Evolutionary conservation across 1,140 invertebrate species (phyloP).

Genomic region (Grapholita molesta): DNA sequence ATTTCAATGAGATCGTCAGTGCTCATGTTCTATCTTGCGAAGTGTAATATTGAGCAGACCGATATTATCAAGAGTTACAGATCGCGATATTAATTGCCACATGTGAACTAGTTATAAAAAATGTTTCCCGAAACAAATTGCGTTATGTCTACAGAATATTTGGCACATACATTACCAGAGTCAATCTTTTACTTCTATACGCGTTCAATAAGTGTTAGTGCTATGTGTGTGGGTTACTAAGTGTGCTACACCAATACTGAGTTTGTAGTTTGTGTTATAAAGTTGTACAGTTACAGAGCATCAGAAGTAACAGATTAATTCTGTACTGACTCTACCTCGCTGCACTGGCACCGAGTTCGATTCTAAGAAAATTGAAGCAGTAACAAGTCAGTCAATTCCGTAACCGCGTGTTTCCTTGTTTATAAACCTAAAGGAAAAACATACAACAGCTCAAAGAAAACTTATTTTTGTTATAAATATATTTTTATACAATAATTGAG

Average conservation of each 20-base stretch:
- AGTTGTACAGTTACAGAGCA: neutral
- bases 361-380: constrained; percentile 50
- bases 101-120: neutral
- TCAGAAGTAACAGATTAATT: constrained; percentile 33
- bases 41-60: neutral
- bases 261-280: constrained; percentile 1
- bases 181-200: constrained; percentile 31
- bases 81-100: neutral
- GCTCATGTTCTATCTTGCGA: neutral
- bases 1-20: neutral
- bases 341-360: constrained; percentile 26
- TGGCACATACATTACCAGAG: constrained; percentile 56
- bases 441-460: constrained; percentile 38
- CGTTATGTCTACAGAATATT: constrained; percentile 62
- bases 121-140: neutral
- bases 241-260: constrained; percentile 4
- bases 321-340: constrained; percentile 22
- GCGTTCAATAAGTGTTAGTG: neutral
- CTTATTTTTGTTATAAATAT: constrained; percentile 31
- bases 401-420: constrained; percentile 23
- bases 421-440: constrained; percentile 35
- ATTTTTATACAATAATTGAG: constrained; percentile 37
- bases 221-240: neutral
- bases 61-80: neutral
- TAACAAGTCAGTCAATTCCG: constrained; percentile 51